phyloP scores from a whole-genome alignment of 1,140 invertebrate species.

The Yoshiicerus persimilis region DNA sequence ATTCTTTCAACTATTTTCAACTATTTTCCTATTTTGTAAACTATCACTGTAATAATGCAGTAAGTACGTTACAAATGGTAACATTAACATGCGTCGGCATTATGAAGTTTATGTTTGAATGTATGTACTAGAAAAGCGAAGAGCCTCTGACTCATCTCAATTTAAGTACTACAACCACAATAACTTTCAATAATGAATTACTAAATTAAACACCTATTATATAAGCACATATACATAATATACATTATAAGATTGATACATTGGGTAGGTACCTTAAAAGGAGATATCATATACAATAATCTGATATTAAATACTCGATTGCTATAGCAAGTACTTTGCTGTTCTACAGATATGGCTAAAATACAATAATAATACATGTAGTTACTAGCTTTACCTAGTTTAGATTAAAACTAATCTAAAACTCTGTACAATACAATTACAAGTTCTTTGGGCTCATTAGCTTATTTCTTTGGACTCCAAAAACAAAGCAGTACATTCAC shows the following conservation, averaged over 20 bases:
- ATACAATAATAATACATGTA: background rate
- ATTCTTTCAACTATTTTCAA: background rate
- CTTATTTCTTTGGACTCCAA: constrained; percentile 23
- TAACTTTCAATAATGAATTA: background rate
- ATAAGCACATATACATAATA: background rate
- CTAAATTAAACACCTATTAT: background rate
- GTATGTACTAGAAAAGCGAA: background rate
- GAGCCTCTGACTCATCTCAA: background rate
- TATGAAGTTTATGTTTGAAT: background rate
- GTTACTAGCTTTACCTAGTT: background rate
- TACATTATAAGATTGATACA: background rate
- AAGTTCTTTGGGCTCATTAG: constrained; percentile 33
- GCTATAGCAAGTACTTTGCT: background rate
- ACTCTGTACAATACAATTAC: constrained; percentile 29
- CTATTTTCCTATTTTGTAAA: background rate
- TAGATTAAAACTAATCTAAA: background rate
- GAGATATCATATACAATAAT: background rate
- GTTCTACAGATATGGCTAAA: background rate
- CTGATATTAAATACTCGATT: background rate
- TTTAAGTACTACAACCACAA: background rate
- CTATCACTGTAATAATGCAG: background rate
- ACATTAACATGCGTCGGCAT: constrained; percentile 5
- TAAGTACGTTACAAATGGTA: background rate
- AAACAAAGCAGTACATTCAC: background rate
- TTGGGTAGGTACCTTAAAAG: background rate